phyloP scores from a whole-genome alignment of 1,140 invertebrate genomes.

The Drosophila ananassae region DNA sequence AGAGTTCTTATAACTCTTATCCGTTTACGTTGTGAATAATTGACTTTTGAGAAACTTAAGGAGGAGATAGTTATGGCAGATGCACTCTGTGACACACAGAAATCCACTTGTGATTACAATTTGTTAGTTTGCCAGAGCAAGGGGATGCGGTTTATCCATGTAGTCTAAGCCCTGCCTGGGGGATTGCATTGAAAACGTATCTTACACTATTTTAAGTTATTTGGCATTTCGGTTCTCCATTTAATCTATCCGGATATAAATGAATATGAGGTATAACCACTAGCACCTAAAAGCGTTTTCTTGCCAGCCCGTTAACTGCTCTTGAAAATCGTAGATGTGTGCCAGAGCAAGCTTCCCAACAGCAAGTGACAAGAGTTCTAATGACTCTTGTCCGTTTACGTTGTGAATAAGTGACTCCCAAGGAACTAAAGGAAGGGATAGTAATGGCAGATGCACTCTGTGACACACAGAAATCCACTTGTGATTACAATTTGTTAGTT shows the following conservation, averaged over 20 bases:
- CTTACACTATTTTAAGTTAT: conserved; percentile 26
- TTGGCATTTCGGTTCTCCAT: no score
- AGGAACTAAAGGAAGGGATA: background rate
- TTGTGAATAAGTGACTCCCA: conserved; percentile 33
- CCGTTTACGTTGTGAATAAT: conserved; percentile 52
- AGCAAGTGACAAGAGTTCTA: conserved; percentile 49
- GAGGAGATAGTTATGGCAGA: conserved; percentile 30
- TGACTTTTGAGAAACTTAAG: background rate
- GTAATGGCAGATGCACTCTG: conserved; percentile 67
- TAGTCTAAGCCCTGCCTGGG: conserved; percentile 10
- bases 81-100: conserved; percentile 74
- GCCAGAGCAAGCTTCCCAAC: conserved; percentile 50
- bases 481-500: conserved; percentile 77
- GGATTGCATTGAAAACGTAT: conserved; percentile 59
- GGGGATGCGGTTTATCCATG: conserved; percentile 64
- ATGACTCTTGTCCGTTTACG: conserved; percentile 38
- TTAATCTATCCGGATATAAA: no score
- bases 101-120: conserved; percentile 62
- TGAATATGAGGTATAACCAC: no score
- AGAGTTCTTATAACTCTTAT: conserved; percentile 19
- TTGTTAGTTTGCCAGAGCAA: conserved; percentile 72
- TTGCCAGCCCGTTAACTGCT: conserved; percentile 55
- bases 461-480: conserved; percentile 53
- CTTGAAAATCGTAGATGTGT: conserved; percentile 77
- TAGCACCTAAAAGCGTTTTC: conserved; percentile 81